Base-by-base conservation (phyloP, 2,888 invertebrate genomes). In the Agrochola circellaris region DNA sequence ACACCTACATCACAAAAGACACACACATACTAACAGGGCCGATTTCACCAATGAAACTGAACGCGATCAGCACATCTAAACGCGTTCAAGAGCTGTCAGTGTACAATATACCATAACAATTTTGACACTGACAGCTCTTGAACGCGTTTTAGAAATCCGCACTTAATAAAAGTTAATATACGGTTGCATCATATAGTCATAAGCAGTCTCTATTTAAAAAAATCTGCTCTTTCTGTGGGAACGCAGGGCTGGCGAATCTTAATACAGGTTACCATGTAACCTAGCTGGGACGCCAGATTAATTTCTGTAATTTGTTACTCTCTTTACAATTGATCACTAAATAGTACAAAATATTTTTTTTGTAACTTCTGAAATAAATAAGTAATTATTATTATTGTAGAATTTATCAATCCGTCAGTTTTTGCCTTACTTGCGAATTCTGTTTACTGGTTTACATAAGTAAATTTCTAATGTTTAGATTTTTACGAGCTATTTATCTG, bases 401-500 rank as follows among this genome's bases (percentile, higher is more conserved):
- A 42, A 79, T 79, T 45, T 45, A 66, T 66, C 1, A 42, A 75
- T 58, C 30, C 6, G 15, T 69, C 45, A 26, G 4, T 54, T 26
- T 34, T 42, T 51, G 6, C 26, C 2, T 56, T 64, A 62, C 30
- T 60, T 54, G 48, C n/a, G n/a, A 58, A 30, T 60, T 34, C 17
- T 51, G 64, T 72, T 60, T 34, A 38, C 9, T 20, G 4, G 9
- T n/a, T 51, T 17, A 54, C 9, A 1, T 20, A 20, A 6, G n/a
- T 20, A 30, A 2, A n/a, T 51, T 76, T 58, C 42, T 26, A 77
- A 77, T 83, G 51, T 77, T 42, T 23, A 64, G 9, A 51, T 58
- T 83, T 76, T 83, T 54, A 83, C 51, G 77, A 78, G 38, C 72
- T 84, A 71, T 71, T 86, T 58, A 56, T 70, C 62, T 71, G 73